Percentiles rank a stretch among this genome's conserved stretches.
Evolutionary conservation across 35 echinoderm and acorn worm species (phyloP).

Genomic region (Anneissia japonica): DNA sequence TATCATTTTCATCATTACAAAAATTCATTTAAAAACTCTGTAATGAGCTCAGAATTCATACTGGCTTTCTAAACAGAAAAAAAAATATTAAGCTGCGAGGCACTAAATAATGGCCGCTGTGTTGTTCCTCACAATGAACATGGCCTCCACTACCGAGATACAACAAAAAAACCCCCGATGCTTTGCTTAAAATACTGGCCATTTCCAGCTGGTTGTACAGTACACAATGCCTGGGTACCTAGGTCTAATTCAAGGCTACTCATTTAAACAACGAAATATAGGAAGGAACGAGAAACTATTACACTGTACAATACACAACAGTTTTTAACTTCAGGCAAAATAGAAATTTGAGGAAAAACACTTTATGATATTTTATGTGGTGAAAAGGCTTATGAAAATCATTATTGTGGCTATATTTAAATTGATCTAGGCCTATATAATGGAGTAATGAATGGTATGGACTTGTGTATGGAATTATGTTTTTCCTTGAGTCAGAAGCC

Average conservation of each 20-base stretch:
- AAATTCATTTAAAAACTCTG: background rate
- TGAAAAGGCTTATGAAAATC: too few relatives aligned
- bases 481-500: too few relatives aligned
- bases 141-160: background rate
- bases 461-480: too few relatives aligned
- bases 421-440: too few relatives aligned
- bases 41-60: background rate
- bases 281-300: too few relatives aligned
- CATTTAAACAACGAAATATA: background rate
- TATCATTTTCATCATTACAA: background rate
- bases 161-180: background rate
- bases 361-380: too few relatives aligned
- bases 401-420: too few relatives aligned
- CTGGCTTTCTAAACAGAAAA: too few relatives aligned
- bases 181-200: background rate
- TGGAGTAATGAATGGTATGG: too few relatives aligned
- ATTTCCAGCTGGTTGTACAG: background rate
- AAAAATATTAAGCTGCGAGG: background rate
- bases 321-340: too few relatives aligned
- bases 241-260: background rate
- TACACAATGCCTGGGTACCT: background rate
- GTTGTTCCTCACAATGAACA: background rate
- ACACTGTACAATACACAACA: too few relatives aligned
- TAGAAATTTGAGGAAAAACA: too few relatives aligned
- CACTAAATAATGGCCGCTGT: background rate